Base-by-base conservation (phyloP, 1,140 invertebrate genomes). In the Plectus sambesii region DNA sequence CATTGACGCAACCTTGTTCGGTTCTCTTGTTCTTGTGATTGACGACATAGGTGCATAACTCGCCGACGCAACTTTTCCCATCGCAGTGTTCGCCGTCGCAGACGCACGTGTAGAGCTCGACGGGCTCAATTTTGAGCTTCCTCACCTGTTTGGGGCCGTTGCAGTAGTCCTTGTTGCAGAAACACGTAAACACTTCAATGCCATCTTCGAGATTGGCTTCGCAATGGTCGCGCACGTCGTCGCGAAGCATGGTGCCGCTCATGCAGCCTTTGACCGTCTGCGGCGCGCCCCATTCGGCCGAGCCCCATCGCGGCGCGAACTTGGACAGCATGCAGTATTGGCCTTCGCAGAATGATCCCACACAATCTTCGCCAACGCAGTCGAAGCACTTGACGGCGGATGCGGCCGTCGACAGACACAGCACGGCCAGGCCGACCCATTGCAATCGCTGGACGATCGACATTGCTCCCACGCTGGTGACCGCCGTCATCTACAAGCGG, bases 1-100 rank as follows among this genome's bases (percentile, higher is more conserved):
- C 63, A 51, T 69, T 69, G 1, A 68, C 56, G 41, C 64, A 67
- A 29, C 64, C 64, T 42, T 63, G 60, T 37, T 65, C 63, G 4
- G 36, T 39, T 38, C 59, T 42, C 25, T 53, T 52, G 12, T 58
- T 60, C 20, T 51, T 41, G 27, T 66, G 64, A 42, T 66, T 66
- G 8, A 47, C 38, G 2, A 68, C 64, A 49, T 51, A 68, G n/a
- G 50, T 62, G 50, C 63, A 66, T 5, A 68, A 39, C 43, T 66
- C 63, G 2, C 63, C 63, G 2, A 40, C 24, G 26, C 63, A 68
- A 1, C 53, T 63, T 26, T 36, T 39, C 1, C 45, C 57, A 19
- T 55, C 37, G 36, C 63, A 66, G 35, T 66, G 60, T 17, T 35
- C 29, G 29, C 63, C 66, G 27, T 66, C 53, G 37, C 65, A 66